A percentile compares a stretch with the other conserved stretches of the same genome.
These are phyloP conservation scores for Polylopha cassiicola DNA, from an alignment of 2,888 invertebrate genomes.

Conservation along the genomic window DNA sequence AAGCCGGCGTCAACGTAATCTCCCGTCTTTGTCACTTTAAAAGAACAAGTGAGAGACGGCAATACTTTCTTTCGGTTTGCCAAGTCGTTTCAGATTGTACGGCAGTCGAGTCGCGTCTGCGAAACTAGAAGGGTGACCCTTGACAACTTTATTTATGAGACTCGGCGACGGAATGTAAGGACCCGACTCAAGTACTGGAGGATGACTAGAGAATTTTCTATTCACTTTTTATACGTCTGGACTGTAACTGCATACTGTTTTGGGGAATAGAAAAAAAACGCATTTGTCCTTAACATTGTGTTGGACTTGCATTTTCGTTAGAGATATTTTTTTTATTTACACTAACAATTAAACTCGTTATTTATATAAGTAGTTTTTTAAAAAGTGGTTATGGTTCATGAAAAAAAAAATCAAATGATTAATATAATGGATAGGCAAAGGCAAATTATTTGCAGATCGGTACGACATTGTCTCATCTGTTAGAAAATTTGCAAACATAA, in stretches of 20 bases:
- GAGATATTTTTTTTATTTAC: too few relatives aligned
- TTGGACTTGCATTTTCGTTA: too few relatives aligned
- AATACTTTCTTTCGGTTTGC: conserved; percentile 7
- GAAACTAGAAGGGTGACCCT: conserved; percentile 19
- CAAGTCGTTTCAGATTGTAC: conserved; percentile 12
- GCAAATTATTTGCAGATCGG: too few relatives aligned
- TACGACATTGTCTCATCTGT: too few relatives aligned
- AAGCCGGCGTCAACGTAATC: too few relatives aligned
- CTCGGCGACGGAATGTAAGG: conserved; percentile 18
- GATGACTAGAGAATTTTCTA: conserved; percentile 12
- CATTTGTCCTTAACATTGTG: too few relatives aligned
- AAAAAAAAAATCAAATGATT: too few relatives aligned
- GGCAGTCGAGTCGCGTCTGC: conserved; percentile 18
- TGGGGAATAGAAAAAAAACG: neutral
- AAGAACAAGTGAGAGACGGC: conserved; percentile 9
- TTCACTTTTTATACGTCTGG: conserved; percentile 20
- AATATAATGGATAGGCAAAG: too few relatives aligned
- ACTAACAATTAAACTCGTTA: too few relatives aligned
- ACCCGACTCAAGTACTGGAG: conserved; percentile 12
- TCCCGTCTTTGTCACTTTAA: conserved; percentile 3
- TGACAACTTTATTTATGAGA: conserved; percentile 22
- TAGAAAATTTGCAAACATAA: too few relatives aligned
- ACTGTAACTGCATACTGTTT: conserved; percentile 12
- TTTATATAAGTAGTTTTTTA: too few relatives aligned
- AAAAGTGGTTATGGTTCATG: too few relatives aligned